Evolutionary conservation across 2,888 invertebrate genomes (phyloP).

Genomic region (Carabus problematicus): DNA sequence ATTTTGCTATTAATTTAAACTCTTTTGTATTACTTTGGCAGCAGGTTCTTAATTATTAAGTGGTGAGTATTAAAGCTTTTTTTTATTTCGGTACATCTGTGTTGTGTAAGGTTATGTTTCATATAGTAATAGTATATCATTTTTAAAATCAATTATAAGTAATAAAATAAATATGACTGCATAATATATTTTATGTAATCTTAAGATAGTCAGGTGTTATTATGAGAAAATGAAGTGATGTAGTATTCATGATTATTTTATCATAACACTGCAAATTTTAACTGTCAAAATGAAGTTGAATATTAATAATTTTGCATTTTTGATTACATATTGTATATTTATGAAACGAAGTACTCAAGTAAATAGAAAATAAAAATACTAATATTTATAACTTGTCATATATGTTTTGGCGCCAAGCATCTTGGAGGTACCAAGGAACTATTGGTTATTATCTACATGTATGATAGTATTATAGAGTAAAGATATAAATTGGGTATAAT

Average conservation of each 20-base stretch:
- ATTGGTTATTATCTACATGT: no score
- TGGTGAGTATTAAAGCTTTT: not conserved
- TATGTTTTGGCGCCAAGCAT: no score
- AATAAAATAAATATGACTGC: not conserved
- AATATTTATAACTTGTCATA: no score
- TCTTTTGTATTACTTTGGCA: not conserved
- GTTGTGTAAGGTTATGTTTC: not conserved
- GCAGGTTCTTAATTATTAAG: not conserved
- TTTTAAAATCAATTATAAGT: not conserved
- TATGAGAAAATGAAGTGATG: not conserved
- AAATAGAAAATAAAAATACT: no score
- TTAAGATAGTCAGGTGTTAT: no score
- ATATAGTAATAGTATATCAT: not conserved
- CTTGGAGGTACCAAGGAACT: no score
- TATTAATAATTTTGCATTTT: no score
- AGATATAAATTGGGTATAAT: no score
- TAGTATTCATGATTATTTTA: conserved; percentile 1
- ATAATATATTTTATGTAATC: not conserved
- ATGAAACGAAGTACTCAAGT: no score
- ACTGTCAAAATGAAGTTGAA: no score
- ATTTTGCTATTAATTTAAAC: not conserved
- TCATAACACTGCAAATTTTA: not conserved
- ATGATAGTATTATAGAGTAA: no score
- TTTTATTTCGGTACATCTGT: not conserved
- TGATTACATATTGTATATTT: no score